Evolutionary conservation across 2,113 vertebrate species (phyloP).

Genomic region (Lagopus muta): DNA sequence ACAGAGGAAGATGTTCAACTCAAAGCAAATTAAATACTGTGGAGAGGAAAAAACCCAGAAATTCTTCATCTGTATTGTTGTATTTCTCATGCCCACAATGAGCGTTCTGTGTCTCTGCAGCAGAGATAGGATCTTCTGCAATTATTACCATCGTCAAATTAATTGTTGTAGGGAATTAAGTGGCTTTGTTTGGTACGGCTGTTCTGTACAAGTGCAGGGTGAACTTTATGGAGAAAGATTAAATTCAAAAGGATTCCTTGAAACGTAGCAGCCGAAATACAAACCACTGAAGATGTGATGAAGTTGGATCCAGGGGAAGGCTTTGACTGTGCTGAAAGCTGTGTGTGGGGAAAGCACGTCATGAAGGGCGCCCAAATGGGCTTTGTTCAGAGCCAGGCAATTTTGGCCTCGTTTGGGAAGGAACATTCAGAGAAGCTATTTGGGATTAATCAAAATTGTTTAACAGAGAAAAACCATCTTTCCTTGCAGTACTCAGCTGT

Average conservation of each 20-base stretch:
- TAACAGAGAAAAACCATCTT: background rate
- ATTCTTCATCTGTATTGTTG: background rate
- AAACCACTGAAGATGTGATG: background rate
- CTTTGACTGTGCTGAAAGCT: rapidly evolving
- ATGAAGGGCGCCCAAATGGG: rapidly evolving
- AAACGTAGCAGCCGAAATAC: background rate
- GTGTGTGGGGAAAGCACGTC: background rate
- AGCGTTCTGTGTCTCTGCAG: background rate
- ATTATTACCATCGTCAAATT: background rate
- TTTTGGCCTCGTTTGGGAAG: background rate
- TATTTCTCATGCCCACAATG: background rate
- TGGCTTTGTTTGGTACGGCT: background rate
- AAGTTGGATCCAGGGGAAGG: background rate
- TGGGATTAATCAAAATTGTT: background rate
- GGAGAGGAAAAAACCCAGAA: background rate
- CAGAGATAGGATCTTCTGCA: background rate
- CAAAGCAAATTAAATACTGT: conserved; percentile 14
- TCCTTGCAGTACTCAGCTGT: background rate
- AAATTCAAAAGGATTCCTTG: background rate
- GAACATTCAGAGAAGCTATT: background rate
- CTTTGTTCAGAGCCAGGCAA: background rate
- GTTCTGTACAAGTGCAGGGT: background rate
- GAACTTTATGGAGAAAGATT: background rate
- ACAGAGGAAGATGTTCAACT: background rate
- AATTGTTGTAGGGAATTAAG: background rate